Evolutionary conservation across 2,888 invertebrate genomes (phyloP).

Genomic region (Acanthopleura granulata): DNA sequence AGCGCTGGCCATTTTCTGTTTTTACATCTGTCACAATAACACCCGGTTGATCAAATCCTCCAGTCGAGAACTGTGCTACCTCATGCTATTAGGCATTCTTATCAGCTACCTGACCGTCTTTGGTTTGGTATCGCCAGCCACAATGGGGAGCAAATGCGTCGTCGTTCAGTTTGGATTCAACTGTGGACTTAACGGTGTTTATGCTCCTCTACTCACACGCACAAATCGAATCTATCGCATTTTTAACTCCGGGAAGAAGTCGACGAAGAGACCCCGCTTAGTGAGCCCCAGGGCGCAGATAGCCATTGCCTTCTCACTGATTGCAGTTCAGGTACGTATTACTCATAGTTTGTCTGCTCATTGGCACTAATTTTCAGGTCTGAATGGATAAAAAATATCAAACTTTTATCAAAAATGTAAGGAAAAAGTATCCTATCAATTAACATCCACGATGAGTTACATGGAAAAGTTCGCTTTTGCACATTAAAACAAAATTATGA

Average conservation of each 20-base stretch:
- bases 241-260: conserved; percentile 36
- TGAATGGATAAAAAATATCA: too few species aligned
- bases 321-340: conserved; percentile 32
- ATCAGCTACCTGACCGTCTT: conserved; percentile 45
- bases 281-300: conserved; percentile 36
- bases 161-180: conserved; percentile 34
- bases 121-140: conserved; percentile 40
- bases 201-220: conserved; percentile 42
- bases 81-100: conserved; percentile 51
- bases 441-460: too few species aligned
- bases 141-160: conserved; percentile 25
- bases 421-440: too few species aligned
- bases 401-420: too few species aligned
- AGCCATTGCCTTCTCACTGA: conserved; percentile 25
- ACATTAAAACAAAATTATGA: too few species aligned
- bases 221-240: conserved; percentile 41
- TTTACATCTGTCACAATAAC: conserved; percentile 29
- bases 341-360: too few species aligned
- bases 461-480: too few species aligned
- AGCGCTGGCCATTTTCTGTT: conserved; percentile 14
- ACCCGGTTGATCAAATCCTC: conserved; percentile 55
- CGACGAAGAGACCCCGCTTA: conserved; percentile 31
- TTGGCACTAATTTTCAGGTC: too few species aligned
- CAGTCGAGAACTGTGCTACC: conserved; percentile 48
- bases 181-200: conserved; percentile 37